Evolutionary conservation across 2,888 invertebrate genomes (phyloP).

Genomic region (Alcis repandata): DNA sequence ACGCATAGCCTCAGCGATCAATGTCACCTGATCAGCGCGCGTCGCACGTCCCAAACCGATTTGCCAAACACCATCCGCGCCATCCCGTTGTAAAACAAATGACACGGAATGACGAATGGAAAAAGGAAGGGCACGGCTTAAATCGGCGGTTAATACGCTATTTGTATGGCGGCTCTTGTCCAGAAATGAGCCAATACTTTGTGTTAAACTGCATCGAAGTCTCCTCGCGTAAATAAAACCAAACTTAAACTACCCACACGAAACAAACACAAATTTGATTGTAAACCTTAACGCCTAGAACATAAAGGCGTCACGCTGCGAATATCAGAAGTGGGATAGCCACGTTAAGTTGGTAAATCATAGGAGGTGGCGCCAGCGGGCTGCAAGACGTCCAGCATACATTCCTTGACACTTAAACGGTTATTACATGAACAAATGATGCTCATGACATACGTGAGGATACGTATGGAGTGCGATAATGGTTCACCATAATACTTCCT

Average conservation of each 20-base stretch:
- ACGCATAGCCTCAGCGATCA: conserved; percentile 47
- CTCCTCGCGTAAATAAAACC: conserved; percentile 66
- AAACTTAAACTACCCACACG: conserved; percentile 44
- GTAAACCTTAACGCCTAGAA: conserved; percentile 33
- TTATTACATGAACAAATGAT: conserved; percentile 58
- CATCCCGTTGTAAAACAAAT: conserved; percentile 77
- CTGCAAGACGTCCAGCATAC: conserved; percentile 62
- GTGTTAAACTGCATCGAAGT: conserved; percentile 64
- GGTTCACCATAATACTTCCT: conserved; percentile 44
- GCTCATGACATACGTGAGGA: conserved; percentile 54
- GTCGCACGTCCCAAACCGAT: conserved; percentile 70
- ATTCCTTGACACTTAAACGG: conserved; percentile 59
- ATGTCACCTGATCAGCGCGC: conserved; percentile 58
- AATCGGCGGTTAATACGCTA: conserved; percentile 69
- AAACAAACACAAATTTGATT: background rate
- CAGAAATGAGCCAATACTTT: conserved; percentile 74
- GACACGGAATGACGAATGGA: conserved; percentile 78
- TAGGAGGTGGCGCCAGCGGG: conserved; percentile 73
- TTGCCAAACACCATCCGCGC: conserved; percentile 69
- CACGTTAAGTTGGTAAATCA: conserved; percentile 54
- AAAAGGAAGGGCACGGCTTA: conserved; percentile 79
- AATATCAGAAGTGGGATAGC: conserved; percentile 15
- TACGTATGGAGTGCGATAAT: conserved; percentile 43
- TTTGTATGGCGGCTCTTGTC: conserved; percentile 74
- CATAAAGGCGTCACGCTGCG: conserved; percentile 37